Evolutionary conservation across 2,888 invertebrate genomes (phyloP).

Genomic region (Lasioglossum oenotherae): DNA sequence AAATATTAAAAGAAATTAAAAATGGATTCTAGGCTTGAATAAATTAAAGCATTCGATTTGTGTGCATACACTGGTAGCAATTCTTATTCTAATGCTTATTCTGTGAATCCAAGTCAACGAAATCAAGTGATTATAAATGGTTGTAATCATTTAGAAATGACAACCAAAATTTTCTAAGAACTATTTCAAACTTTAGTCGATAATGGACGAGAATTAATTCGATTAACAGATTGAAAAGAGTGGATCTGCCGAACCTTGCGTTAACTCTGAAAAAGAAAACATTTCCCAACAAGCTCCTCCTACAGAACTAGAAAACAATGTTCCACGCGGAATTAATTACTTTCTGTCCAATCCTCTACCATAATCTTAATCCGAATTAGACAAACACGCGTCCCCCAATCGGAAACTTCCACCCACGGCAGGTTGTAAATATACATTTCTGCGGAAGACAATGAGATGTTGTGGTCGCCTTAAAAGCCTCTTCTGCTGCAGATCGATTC

Average conservation of each 20-base stretch:
- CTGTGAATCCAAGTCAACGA: too few relatives aligned
- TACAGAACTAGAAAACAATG: neutral
- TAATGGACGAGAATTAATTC: neutral
- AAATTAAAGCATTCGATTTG: neutral
- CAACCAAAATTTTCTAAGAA: neutral
- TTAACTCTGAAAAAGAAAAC: neutral
- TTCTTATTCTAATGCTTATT: too few relatives aligned
- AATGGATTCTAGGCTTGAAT: too few relatives aligned
- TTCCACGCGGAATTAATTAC: neutral
- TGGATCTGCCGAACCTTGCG: neutral
- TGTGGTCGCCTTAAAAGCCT: slow-evolving; percentile 78
- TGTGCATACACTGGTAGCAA: neutral
- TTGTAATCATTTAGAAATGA: neutral
- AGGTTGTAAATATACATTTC: slow-evolving; percentile 29
- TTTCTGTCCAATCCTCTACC: neutral
- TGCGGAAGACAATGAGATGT: slow-evolving; percentile 69
- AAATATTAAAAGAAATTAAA: too few relatives aligned
- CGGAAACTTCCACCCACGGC: slow-evolving; percentile 9
- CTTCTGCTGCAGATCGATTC: slow-evolving; percentile 75
- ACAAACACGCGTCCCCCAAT: neutral
- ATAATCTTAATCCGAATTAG: neutral
- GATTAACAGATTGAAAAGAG: neutral
- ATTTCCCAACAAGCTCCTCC: neutral
- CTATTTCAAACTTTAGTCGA: neutral
- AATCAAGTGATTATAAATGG: neutral